Evolutionary conservation across 2,888 invertebrate genomes (phyloP).

Genomic region (Drosophila neonasuta): DNA sequence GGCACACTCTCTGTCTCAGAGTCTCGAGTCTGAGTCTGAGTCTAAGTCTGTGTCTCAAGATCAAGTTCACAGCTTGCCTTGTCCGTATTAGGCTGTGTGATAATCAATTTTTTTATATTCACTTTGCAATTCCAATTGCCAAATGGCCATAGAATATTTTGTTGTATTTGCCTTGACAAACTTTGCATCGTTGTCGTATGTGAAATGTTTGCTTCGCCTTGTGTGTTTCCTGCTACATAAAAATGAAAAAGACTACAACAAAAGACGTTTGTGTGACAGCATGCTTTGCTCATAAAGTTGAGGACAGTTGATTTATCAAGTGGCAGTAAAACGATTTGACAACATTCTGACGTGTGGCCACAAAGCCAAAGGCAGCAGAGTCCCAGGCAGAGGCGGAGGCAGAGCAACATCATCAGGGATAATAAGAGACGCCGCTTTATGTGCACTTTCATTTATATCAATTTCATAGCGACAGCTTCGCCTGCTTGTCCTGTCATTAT

Average conservation of each 20-base stretch:
- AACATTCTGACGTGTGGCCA: conserved; percentile 56
- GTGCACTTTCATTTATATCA: conserved; percentile 72
- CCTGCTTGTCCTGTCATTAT: conserved; percentile 49
- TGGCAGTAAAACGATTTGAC: conserved; percentile 60
- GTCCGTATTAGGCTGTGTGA: conserved; percentile 63
- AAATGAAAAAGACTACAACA: conserved; percentile 8
- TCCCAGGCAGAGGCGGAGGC: background rate
- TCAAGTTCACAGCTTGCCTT: conserved; percentile 76
- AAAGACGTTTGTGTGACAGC: conserved; percentile 16
- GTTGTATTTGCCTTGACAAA: conserved; percentile 25
- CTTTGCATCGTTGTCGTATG: background rate
- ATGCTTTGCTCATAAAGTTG: conserved; percentile 49
- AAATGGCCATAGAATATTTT: conserved; percentile 41
- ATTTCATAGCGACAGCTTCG: conserved; percentile 53
- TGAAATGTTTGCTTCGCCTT: conserved; percentile 28
- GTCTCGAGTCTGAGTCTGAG: background rate
- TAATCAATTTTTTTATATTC: conserved; percentile 38
- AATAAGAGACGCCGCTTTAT: conserved; percentile 62
- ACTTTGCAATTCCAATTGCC: conserved; percentile 42
- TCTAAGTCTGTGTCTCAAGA: conserved; percentile 60
- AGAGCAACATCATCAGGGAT: conserved; percentile 31
- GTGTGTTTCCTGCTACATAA: conserved; percentile 57
- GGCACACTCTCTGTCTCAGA: background rate
- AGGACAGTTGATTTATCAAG: conserved; percentile 67
- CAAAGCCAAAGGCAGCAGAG: conserved; percentile 1